Evolutionary conservation across 2,888 invertebrate genomes (phyloP).

Genomic region (Amiota mariae): DNA sequence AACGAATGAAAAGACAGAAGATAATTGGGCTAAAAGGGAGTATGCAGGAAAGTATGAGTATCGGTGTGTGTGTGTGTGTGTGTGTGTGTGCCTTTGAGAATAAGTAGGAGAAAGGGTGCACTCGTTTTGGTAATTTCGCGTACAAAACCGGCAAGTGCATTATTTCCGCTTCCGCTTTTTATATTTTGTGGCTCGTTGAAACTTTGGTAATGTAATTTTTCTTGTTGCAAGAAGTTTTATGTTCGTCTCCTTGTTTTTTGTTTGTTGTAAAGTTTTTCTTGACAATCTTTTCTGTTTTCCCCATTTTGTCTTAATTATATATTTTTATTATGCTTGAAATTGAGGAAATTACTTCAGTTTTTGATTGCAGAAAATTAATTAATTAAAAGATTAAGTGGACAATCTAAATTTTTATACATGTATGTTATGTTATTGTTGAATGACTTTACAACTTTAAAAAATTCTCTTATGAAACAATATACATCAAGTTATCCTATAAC

Average conservation of each 20-base stretch:
- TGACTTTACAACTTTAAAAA: too few relatives aligned
- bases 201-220: constrained; percentile 25
- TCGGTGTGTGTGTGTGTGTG: too few relatives aligned
- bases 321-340: constrained; percentile 6
- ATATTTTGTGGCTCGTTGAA: constrained; percentile 29
- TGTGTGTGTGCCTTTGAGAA: background rate
- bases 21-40: background rate
- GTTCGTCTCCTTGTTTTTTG: constrained; percentile 6
- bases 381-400: constrained; percentile 12
- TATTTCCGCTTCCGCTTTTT: constrained; percentile 30
- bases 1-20: background rate
- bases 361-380: constrained; percentile 1
- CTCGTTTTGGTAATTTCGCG: constrained; percentile 20
- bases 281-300: background rate
- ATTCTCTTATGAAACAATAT: too few relatives aligned
- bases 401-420: too few relatives aligned
- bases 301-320: background rate
- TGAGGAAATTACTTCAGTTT: constrained; percentile 1
- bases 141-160: constrained; percentile 29
- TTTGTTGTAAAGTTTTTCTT: constrained; percentile 6
- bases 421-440: too few relatives aligned
- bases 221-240: background rate
- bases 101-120: background rate
- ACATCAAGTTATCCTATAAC: too few relatives aligned
- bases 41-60: background rate